These are phyloP conservation scores for Anas capensis DNA, from an alignment of 2,797 vertebrate species.

Conservation along the genomic window DNA sequence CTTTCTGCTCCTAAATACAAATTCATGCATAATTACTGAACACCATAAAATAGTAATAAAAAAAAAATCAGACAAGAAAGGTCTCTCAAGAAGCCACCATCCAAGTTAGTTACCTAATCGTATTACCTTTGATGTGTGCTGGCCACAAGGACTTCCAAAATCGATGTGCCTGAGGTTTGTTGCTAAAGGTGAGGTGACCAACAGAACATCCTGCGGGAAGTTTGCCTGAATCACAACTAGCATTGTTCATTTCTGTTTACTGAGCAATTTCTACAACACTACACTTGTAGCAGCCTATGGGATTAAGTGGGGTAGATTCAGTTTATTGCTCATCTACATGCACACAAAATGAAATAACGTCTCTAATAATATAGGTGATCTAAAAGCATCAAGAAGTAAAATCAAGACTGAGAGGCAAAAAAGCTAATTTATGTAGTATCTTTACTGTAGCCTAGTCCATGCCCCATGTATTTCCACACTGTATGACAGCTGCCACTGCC, in stretches of 20 bases:
- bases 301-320: not conserved
- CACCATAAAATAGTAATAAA: not conserved
- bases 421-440: accelerated
- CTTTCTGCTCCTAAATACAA: constrained; percentile 59
- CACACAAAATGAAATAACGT: not conserved
- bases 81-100: not conserved
- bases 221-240: not conserved
- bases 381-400: not conserved
- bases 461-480: not conserved
- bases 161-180: not conserved
- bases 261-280: not conserved
- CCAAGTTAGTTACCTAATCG: not conserved
- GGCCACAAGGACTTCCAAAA: not conserved
- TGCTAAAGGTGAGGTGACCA: not conserved
- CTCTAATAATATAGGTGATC: not conserved
- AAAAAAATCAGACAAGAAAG: not conserved
- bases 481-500: not conserved
- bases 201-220: not conserved
- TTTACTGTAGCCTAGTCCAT: not conserved
- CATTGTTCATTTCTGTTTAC: not conserved
- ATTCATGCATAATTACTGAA: constrained; percentile 29
- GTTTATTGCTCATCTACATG: not conserved
- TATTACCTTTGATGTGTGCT: accelerated
- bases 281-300: not conserved
- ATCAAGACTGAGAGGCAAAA: not conserved